A percentile compares a stretch with the other conserved stretches of the same genome.
These are phyloP conservation scores for Penaeus monodon DNA, from an alignment of 2,888 invertebrate genomes.

Conservation along the genomic window DNA sequence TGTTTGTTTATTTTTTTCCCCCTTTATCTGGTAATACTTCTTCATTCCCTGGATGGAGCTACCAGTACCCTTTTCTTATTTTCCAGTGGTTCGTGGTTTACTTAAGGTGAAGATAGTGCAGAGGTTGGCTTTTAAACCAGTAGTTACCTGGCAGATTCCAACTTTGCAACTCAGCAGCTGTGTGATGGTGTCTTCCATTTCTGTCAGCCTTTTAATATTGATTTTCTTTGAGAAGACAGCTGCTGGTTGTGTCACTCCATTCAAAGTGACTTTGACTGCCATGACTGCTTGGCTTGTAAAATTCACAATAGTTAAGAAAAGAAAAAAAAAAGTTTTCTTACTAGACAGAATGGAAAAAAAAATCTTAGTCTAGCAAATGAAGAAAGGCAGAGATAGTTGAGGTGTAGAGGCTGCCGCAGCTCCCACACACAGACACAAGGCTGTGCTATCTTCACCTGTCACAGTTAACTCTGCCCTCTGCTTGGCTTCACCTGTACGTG, in stretches of 20 bases:
- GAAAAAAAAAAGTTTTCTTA: no score
- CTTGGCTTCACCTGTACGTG: constrained; percentile 46
- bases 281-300: no score
- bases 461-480: constrained; percentile 26
- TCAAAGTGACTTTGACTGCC: no score
- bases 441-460: constrained; percentile 48
- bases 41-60: constrained; percentile 43
- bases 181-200: neutral
- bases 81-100: constrained; percentile 56
- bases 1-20: neutral
- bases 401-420: no score
- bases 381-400: no score
- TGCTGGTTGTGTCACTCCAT: no score
- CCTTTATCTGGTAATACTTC: neutral
- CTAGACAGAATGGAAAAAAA: no score
- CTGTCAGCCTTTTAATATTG: no score
- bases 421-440: no score
- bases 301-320: no score
- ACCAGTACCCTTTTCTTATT: constrained; percentile 48
- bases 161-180: neutral
- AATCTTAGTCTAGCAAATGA: no score
- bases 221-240: no score
- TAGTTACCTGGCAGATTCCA: neutral
- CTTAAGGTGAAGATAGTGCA: constrained; percentile 56
- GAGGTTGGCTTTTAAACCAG: neutral